These are phyloP conservation scores for Mythimna lalbum DNA, from an alignment of 2,888 invertebrate genomes.

Conservation along the genomic window DNA sequence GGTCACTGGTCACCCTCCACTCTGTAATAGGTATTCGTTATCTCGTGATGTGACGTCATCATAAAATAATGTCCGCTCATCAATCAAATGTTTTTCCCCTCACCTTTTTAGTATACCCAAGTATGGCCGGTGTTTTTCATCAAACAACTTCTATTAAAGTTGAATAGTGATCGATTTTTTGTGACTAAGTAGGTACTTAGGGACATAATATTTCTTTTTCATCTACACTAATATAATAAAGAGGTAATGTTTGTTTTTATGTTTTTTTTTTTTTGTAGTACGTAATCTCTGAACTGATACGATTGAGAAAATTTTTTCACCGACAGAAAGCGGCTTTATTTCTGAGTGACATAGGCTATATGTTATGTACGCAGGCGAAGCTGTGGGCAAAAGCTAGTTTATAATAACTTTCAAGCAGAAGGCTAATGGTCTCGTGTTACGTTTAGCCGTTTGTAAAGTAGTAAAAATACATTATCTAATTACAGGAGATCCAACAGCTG, in stretches of 20 bases:
- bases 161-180: slow-evolving; percentile 7
- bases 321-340: no score
- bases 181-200: not conserved
- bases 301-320: no score
- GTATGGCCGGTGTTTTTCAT: slow-evolving; percentile 31
- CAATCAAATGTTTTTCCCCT: slow-evolving; percentile 62
- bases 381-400: no score
- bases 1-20: slow-evolving; percentile 54
- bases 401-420: not conserved
- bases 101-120: slow-evolving; percentile 50
- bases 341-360: no score
- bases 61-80: slow-evolving; percentile 61
- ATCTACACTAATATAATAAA: no score
- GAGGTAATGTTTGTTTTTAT: no score
- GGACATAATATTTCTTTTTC: not conserved
- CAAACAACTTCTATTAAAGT: slow-evolving; percentile 11
- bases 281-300: no score
- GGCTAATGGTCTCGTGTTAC: not conserved
- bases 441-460: not conserved
- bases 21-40: slow-evolving; percentile 58
- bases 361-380: no score
- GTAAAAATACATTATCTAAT: not conserved
- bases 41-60: slow-evolving; percentile 62
- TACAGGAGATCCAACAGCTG: no score
- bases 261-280: no score